A percentile compares a stretch with the other conserved stretches of the same genome.
phyloP scores from a whole-genome alignment of 2,113 vertebrate species.

The Stigmatopora nigra region DNA sequence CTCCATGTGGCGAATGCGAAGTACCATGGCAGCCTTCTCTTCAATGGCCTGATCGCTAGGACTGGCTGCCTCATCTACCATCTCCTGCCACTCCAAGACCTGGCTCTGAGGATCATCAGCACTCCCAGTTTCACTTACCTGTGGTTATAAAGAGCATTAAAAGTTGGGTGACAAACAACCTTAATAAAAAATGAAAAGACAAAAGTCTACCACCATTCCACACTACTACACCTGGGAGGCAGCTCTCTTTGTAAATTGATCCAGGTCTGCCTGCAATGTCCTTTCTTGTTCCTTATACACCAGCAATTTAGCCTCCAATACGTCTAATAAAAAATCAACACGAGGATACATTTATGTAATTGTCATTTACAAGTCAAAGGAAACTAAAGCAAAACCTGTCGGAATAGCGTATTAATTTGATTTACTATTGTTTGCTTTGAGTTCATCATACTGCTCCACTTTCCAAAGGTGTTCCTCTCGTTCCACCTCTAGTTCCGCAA shows the following conservation, averaged over 20 bases:
- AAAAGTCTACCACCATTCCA: too few species aligned
- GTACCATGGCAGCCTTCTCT: slow-evolving; percentile 73
- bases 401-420: background rate
- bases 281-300: slow-evolving; percentile 85
- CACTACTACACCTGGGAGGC: slow-evolving; percentile 76
- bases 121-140: slow-evolving; percentile 84
- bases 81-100: slow-evolving; percentile 86
- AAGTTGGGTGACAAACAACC: background rate
- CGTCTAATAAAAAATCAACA: slow-evolving; percentile 56
- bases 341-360: background rate
- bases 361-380: background rate
- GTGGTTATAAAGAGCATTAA: background rate
- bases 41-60: slow-evolving; percentile 68
- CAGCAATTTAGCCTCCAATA: slow-evolving; percentile 77
- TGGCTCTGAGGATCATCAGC: slow-evolving; percentile 79
- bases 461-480: slow-evolving; percentile 73
- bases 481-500: slow-evolving; percentile 75
- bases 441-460: slow-evolving; percentile 71
- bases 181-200: too few species aligned
- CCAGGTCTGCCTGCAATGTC: slow-evolving; percentile 82
- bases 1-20: slow-evolving; percentile 83
- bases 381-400: background rate
- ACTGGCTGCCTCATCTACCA: slow-evolving; percentile 69
- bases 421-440: slow-evolving; percentile 76
- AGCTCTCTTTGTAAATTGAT: slow-evolving; percentile 83